Evolutionary conservation across 2,888 invertebrate species (phyloP), one percentile per base, ranked within the genome.

Genomic region (Deilephila porcellus): DNA sequence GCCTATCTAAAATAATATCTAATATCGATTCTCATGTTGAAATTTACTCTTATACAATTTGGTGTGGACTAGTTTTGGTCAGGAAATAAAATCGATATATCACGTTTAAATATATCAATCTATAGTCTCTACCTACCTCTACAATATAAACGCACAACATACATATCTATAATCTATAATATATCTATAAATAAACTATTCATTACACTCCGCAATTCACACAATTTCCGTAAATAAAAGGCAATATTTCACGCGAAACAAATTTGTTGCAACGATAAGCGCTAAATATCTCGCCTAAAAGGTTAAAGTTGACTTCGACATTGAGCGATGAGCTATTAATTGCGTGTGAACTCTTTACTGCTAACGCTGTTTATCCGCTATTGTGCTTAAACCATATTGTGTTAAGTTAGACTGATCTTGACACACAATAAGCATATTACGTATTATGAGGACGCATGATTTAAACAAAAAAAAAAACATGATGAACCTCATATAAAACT

Each of bases 281-380:
- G 53, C 29, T n/a, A 52, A 53, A 64, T 64, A 71, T n/a, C 63
- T 56, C 56, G 62, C 20, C 20, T 71, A 20, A 64, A 72, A 64
- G 32, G 62, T 52, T 62, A 60, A 53, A 62, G 20, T 62, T 64
- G 20, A 56, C 78, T 77, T 75, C 76, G 85, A 85, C 84, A 76
- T 82, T 85, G 84, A 85, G 79, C 78, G 82, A 86, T 84, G 84
- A 75, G 78, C 81, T 83, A 81, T 82, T 85, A 84, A 85, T 85
- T 83, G 80, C 76, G 76, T 78, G 78, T 76, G 78, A 78, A 81
- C 79, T 78, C 75, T 76, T 74, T 73, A 74, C 78, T 78, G 73
- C 71, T 75, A 74, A 76, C 76, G n/a, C 45, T 45, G 45, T 32
- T 32, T 32, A 32, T 32, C 5, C 32, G 1, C 32, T 32, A 32